Conservation (phyloP, 2,797 vertebrate genomes). For the Heteromormyrus szaboi region DNA sequence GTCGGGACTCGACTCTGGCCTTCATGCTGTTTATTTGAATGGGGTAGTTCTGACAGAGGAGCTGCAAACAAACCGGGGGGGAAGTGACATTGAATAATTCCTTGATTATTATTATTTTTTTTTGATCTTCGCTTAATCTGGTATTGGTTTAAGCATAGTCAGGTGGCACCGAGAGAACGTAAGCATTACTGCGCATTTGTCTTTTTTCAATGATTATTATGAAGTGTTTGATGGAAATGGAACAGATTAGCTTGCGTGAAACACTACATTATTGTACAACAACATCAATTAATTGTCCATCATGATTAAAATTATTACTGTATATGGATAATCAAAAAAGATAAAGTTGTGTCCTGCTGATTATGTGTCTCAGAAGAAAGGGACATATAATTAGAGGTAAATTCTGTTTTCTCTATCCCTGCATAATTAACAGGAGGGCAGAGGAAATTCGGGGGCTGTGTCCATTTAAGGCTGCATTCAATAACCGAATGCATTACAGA, state of each 20-base stretch:
- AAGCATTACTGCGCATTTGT: neutral
- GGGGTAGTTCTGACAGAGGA: no score
- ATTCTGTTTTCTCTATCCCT: neutral
- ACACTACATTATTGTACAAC: neutral
- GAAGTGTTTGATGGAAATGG: neutral
- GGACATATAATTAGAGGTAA: neutral
- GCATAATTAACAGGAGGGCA: neutral
- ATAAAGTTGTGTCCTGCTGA: neutral
- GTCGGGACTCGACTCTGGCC: neutral
- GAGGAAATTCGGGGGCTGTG: neutral
- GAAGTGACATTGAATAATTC: neutral
- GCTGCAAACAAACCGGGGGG: neutral
- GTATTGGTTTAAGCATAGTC: neutral
- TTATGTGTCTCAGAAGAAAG: neutral
- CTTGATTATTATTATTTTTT: neutral
- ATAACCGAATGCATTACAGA: neutral
- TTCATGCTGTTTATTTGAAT: neutral
- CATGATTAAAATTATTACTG: neutral
- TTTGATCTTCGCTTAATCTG: neutral
- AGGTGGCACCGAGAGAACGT: neutral
- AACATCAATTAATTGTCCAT: neutral
- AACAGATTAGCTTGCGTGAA: neutral
- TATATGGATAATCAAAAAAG: neutral
- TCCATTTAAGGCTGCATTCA: neutral
- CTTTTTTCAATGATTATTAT: neutral